These are phyloP conservation scores for Dendrolimus houi DNA, from an alignment of 2,888 invertebrate genomes.

Conservation along the genomic window DNA sequence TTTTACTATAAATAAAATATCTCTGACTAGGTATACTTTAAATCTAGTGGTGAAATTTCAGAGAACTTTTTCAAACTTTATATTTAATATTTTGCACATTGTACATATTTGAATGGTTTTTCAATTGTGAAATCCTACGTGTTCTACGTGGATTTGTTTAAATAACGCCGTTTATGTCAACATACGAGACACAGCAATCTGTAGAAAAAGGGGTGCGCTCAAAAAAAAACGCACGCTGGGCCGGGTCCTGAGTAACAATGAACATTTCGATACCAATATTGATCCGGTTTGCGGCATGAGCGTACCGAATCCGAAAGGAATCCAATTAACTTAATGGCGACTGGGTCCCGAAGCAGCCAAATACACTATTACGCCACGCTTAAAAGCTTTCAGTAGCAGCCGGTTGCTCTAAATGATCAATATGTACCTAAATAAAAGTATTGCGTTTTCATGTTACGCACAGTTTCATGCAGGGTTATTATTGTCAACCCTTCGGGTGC, in stretches of 20 bases:
- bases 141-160: too few species aligned
- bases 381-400: constrained; percentile 29
- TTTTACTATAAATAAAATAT: too few species aligned
- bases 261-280: constrained; percentile 26
- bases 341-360: constrained; percentile 23
- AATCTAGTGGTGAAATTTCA: too few species aligned
- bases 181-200: too few species aligned
- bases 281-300: constrained; percentile 21
- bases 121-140: too few species aligned
- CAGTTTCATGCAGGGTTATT: not conserved
- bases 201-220: too few species aligned
- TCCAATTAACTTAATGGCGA: constrained; percentile 38
- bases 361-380: constrained; percentile 28
- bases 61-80: too few species aligned
- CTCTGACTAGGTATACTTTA: too few species aligned
- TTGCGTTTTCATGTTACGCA: constrained; percentile 4
- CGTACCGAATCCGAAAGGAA: constrained; percentile 26
- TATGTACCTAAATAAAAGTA: constrained; percentile 13
- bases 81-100: too few species aligned
- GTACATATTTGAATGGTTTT: too few species aligned
- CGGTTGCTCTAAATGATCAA: constrained; percentile 19
- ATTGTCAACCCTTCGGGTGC: not conserved
- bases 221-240: not conserved
- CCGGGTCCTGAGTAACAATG: constrained; percentile 16
- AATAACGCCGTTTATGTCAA: too few species aligned